Conservation (phyloP, 2,113 vertebrate genomes). For the Rhinolophus ferrumequinum region DNA sequence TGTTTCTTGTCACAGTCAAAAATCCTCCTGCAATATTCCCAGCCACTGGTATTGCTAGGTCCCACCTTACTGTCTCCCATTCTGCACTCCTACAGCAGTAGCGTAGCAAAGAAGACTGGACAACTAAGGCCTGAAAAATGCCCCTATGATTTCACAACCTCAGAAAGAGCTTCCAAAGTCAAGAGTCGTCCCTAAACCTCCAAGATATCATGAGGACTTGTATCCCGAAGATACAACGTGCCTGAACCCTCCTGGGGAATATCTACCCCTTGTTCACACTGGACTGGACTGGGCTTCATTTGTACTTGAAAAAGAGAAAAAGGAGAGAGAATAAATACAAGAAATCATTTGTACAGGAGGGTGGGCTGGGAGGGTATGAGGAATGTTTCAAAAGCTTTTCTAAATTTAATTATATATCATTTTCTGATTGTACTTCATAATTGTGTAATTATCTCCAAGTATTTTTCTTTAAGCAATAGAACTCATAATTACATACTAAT, state of each 20-base stretch:
- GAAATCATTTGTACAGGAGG: slow-evolving; percentile 32
- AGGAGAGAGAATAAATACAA: slow-evolving; percentile 34
- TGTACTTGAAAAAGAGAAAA: slow-evolving; percentile 18
- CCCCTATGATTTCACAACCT: neutral
- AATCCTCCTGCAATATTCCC: neutral
- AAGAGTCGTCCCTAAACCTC: neutral
- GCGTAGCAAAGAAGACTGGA: neutral
- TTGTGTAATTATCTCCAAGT: slow-evolving; percentile 66
- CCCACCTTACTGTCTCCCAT: neutral
- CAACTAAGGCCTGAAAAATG: neutral
- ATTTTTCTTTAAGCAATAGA: slow-evolving; percentile 78
- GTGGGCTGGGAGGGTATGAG: neutral
- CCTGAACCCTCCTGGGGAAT: neutral
- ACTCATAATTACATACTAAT: slow-evolving; percentile 79
- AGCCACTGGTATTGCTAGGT: neutral
- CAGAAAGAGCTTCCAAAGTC: neutral
- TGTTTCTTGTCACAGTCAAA: neutral
- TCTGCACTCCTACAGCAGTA: neutral
- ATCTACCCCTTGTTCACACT: neutral
- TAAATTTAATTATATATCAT: slow-evolving; percentile 63
- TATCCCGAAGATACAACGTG: neutral
- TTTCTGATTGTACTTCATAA: slow-evolving; percentile 75
- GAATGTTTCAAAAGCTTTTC: slow-evolving; percentile 52
- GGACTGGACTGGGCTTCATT: neutral
- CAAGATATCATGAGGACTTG: neutral